Percentiles rank a stretch among this genome's conserved stretches.
These are phyloP conservation scores for Grallaria varia DNA, from an alignment of 2,113 vertebrate species.

Conservation along the genomic window DNA sequence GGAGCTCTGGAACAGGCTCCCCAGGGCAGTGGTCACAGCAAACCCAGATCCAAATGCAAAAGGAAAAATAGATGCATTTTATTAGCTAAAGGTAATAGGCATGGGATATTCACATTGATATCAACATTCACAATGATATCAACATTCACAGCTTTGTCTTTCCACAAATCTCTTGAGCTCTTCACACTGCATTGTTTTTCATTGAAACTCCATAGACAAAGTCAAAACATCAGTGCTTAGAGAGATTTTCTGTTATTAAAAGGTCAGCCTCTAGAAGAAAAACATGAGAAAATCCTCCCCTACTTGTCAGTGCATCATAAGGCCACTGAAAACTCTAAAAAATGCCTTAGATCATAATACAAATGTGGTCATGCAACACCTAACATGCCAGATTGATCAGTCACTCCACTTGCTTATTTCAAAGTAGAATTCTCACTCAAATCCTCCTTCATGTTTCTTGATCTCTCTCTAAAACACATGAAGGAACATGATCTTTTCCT, in stretches of 20 bases:
- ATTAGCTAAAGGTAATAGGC: neutral
- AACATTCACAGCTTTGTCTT: neutral
- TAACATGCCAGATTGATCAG: neutral
- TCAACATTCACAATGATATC: neutral
- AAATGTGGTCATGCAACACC: neutral
- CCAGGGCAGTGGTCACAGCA: neutral
- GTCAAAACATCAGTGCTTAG: neutral
- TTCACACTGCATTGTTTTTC: neutral
- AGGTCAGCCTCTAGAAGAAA: neutral
- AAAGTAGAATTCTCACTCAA: neutral
- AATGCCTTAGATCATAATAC: neutral
- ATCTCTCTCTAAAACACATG: neutral
- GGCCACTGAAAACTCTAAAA: neutral
- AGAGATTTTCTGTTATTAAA: neutral
- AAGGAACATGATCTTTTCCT: neutral
- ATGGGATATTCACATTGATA: neutral
- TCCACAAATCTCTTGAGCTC: neutral
- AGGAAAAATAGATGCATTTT: neutral
- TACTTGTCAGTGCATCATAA: neutral
- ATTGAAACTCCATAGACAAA: neutral
- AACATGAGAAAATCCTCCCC: neutral
- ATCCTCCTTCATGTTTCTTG: neutral
- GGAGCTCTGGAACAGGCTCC: neutral
- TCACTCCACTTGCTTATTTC: neutral
- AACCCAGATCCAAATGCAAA: neutral